phyloP scores from a whole-genome alignment of 2,797 vertebrate genomes.

The Arctocebus calabarensis region DNA sequence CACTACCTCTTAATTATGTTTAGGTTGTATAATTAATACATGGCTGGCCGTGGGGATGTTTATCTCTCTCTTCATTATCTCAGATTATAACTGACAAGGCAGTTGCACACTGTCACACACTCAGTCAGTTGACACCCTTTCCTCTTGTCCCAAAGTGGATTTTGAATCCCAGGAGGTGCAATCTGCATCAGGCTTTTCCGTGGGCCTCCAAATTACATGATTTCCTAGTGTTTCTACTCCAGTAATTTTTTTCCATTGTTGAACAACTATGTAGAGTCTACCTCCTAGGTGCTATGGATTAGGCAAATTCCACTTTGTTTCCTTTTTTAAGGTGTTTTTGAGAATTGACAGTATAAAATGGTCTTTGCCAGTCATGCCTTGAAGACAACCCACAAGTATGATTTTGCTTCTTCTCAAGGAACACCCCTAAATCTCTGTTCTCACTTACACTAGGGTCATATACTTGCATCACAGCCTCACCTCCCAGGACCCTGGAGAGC shows the following conservation, averaged over 20 bases:
- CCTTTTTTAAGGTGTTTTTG: not conserved
- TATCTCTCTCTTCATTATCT: constrained; percentile 51
- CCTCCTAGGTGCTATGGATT: not conserved
- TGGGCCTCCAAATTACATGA: not conserved
- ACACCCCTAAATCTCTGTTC: not conserved
- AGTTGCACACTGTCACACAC: not conserved
- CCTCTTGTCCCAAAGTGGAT: not conserved
- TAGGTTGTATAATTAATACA: constrained; percentile 18
- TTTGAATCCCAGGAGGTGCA: not conserved
- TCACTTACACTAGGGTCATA: not conserved
- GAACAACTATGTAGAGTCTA: not conserved
- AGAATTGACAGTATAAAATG: not conserved
- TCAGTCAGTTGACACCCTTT: not conserved
- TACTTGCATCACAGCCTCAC: not conserved
- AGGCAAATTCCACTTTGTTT: constrained; percentile 3
- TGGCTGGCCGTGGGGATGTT: not conserved
- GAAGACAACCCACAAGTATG: not conserved
- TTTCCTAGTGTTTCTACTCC: not conserved
- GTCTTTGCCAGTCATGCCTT: not conserved
- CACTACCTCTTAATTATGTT: constrained; percentile 17
- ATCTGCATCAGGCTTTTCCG: not conserved
- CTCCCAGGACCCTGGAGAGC: not conserved
- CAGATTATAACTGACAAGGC: constrained; percentile 13
- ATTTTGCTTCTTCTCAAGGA: not conserved
- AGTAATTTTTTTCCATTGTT: not conserved